Percentiles rank a stretch among this genome's conserved stretches.
These are phyloP conservation scores for Pandemis corylana DNA, from an alignment of 2,888 invertebrate species.

Conservation along the genomic window DNA sequence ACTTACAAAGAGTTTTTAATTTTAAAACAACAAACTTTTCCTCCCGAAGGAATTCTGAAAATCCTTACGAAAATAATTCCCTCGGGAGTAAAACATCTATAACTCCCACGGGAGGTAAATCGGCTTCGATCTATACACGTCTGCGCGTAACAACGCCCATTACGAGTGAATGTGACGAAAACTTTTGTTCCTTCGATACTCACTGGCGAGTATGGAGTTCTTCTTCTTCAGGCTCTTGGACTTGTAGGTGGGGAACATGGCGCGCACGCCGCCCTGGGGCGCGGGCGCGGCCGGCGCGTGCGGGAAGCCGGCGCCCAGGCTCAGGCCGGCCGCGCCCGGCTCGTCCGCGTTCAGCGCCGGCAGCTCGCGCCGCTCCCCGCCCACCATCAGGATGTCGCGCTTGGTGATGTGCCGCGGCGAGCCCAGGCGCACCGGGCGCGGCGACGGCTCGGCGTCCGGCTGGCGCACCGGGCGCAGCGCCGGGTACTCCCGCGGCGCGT, in stretches of 20 bases:
- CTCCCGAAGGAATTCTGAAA: no score
- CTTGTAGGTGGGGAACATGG: slow-evolving; percentile 85
- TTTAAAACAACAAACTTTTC: no score
- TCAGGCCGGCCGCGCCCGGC: neutral
- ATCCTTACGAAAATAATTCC: no score
- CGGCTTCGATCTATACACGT: no score
- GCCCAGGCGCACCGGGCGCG: slow-evolving; percentile 52
- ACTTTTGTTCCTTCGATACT: slow-evolving; percentile 59
- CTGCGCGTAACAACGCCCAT: no score
- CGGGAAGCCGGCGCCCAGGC: slow-evolving; percentile 4
- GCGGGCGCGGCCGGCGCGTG: slow-evolving; percentile 9
- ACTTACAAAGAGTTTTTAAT: no score
- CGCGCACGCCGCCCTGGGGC: slow-evolving; percentile 69
- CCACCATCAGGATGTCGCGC: slow-evolving; percentile 71
- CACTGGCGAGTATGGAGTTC: slow-evolving; percentile 90
- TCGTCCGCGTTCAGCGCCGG: slow-evolving; percentile 63
- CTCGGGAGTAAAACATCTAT: no score
- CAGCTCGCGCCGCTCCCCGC: slow-evolving; percentile 61
- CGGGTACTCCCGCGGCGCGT: slow-evolving; percentile 47
- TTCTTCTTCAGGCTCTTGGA: slow-evolving; percentile 89
- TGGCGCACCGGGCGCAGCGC: slow-evolving; percentile 55
- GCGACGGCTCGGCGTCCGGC: slow-evolving; percentile 46
- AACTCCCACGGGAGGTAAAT: no score
- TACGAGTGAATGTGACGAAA: no score
- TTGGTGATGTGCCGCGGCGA: slow-evolving; percentile 71